A percentile compares a stretch with the other conserved stretches of the same genome.
Evolutionary conservation across 2,797 vertebrate species (phyloP).

Genomic region (Lacerta agilis): DNA sequence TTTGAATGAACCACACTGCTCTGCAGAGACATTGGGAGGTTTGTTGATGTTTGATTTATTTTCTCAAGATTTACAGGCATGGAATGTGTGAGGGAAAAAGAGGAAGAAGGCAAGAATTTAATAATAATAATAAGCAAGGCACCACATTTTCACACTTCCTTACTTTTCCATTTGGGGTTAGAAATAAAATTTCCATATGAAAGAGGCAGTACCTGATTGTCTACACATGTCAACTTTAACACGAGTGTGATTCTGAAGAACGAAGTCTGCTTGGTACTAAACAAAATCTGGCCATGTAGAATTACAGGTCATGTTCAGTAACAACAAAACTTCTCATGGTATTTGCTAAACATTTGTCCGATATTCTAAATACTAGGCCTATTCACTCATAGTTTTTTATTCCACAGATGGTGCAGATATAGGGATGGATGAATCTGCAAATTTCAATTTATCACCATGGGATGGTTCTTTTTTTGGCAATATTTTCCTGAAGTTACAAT

Average conservation of each 20-base stretch:
- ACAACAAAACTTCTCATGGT: neutral
- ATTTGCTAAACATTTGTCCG: neutral
- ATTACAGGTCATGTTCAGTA: neutral
- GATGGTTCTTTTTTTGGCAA: neutral
- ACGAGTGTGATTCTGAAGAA: neutral
- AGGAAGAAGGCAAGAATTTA: slow-evolving; percentile 3
- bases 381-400: neutral
- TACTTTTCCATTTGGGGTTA: slow-evolving; percentile 9
- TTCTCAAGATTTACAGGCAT: slow-evolving; percentile 4
- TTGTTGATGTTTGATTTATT: slow-evolving; percentile 46
- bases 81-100: neutral
- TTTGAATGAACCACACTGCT: neutral
- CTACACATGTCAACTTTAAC: neutral
- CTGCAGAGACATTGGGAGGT: slow-evolving; percentile 12
- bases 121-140: neutral
- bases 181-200: slow-evolving; percentile 13
- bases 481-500: too few species aligned
- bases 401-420: neutral
- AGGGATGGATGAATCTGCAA: neutral
- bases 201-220: neutral
- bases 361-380: neutral
- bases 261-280: neutral
- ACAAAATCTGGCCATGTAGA: neutral
- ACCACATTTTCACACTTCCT: slow-evolving; percentile 15
- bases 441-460: neutral